Evolutionary conservation across 2,888 invertebrate species (phyloP).

Genomic region (Eulithis prunata): DNA sequence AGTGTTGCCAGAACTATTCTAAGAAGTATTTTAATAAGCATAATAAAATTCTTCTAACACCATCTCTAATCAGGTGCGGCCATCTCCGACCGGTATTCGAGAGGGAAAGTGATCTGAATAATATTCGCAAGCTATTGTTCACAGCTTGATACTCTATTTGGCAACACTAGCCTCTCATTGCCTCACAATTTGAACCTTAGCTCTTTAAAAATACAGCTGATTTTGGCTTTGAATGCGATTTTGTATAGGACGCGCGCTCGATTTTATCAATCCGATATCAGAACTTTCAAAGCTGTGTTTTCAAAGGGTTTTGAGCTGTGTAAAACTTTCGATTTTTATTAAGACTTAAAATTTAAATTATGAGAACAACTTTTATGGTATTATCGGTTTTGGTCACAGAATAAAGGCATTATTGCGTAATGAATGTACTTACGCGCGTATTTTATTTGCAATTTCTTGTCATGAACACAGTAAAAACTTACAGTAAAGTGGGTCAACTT

Average conservation of each 20-base stretch:
- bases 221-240: background rate
- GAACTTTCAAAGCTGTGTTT: constrained; percentile 37
- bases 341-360: constrained; percentile 5
- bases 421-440: background rate
- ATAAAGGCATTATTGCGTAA: constrained; percentile 3
- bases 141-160: constrained; percentile 64
- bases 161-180: constrained; percentile 36
- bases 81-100: constrained; percentile 39
- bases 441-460: background rate
- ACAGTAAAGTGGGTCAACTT: constrained; percentile 21
- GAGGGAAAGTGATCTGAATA: constrained; percentile 77
- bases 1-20: constrained; percentile 1
- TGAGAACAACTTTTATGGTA: background rate
- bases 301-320: constrained; percentile 34
- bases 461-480: background rate
- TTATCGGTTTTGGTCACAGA: background rate
- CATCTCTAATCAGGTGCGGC: constrained; percentile 38
- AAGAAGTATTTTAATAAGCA: constrained; percentile 6
- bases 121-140: constrained; percentile 80
- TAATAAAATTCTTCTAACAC: constrained; percentile 19
- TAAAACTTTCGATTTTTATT: constrained; percentile 35
- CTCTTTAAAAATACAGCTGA: background rate
- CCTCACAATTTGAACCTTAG: constrained; percentile 13
- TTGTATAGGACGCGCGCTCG: constrained; percentile 9
- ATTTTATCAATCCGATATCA: constrained; percentile 35